Conservation (phyloP, 2,888 invertebrate species). For the Acanthoscelides obtectus region DNA sequence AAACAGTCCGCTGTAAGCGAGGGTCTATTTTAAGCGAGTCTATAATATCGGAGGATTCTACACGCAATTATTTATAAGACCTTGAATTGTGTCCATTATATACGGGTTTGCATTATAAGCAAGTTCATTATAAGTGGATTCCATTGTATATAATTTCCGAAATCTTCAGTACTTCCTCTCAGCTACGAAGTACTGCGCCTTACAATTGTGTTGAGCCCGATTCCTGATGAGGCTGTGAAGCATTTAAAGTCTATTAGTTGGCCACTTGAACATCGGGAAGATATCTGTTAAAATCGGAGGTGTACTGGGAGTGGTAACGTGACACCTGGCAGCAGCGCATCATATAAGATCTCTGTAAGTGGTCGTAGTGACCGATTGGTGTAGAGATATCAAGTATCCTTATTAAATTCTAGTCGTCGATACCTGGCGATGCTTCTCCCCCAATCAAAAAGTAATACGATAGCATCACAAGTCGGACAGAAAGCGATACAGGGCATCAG, state of each 20-base stretch:
- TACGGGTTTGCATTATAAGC: too few species aligned
- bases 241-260: background rate
- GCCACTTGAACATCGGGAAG: background rate
- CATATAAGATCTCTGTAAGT: background rate
- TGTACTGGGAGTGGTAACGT: background rate
- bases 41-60: too few species aligned
- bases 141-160: too few species aligned
- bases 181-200: too few species aligned
- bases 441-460: constrained; percentile 46
- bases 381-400: constrained; percentile 38
- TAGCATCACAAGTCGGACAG: constrained; percentile 33
- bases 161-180: too few species aligned
- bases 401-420: constrained; percentile 37
- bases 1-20: too few species aligned
- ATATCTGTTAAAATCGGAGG: background rate
- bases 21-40: too few species aligned
- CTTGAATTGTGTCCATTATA: too few species aligned
- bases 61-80: too few species aligned
- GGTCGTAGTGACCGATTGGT: constrained; percentile 34
- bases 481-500: constrained; percentile 41
- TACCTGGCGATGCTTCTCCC: constrained; percentile 38
- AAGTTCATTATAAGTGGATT: too few species aligned
- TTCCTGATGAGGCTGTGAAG: too few species aligned
- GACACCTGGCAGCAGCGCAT: background rate
- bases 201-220: too few species aligned